These are phyloP conservation scores for Seira musarum DNA, from an alignment of 2,888 invertebrate genomes.

Conservation along the genomic window DNA sequence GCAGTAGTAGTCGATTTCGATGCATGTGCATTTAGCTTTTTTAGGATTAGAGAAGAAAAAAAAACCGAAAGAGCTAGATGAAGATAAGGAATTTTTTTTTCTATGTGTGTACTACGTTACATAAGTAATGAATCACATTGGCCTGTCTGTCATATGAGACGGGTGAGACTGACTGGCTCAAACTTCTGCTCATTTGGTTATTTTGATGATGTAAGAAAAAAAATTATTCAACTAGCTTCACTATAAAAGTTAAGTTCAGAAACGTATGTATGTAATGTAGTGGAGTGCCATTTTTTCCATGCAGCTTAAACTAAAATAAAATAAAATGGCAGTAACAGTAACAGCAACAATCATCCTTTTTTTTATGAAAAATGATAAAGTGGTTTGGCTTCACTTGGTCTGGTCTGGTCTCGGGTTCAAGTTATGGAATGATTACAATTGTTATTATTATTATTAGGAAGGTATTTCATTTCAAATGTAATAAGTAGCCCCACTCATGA, in stretches of 20 bases:
- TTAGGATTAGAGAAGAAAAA: conserved; percentile 32
- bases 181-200: conserved; percentile 52
- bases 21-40: conserved; percentile 10
- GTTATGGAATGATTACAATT: conserved; percentile 41
- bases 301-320: neutral
- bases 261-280: neutral
- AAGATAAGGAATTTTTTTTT: conserved; percentile 44
- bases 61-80: conserved; percentile 46
- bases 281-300: conserved; percentile 34
- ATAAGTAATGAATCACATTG: conserved; percentile 56
- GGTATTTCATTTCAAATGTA: neutral
- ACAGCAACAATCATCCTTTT: conserved; percentile 42
- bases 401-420: conserved; percentile 31
- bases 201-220: neutral
- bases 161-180: conserved; percentile 56
- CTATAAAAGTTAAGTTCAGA: neutral
- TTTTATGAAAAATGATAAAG: conserved; percentile 43
- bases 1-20: neutral
- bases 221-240: no score
- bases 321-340: neutral
- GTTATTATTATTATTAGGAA: conserved; percentile 18
- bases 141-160: conserved; percentile 56
- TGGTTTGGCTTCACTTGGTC: neutral
- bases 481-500: conserved; percentile 23
- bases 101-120: conserved; percentile 49